Conservation (phyloP, 2,888 invertebrate species). For the Rhaphigaster nebulosa region DNA sequence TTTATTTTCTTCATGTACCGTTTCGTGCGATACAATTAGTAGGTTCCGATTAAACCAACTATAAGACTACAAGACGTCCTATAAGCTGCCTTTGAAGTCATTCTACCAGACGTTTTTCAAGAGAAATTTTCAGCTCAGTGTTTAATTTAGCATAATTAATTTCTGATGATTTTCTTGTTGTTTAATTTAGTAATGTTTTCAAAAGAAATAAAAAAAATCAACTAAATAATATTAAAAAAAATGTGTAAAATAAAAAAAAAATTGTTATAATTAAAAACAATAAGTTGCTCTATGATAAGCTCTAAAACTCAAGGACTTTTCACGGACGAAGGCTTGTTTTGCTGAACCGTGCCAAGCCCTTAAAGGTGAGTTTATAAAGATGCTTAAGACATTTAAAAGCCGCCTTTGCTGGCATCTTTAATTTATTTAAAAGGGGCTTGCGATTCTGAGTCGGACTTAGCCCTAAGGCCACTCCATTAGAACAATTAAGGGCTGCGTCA, state of each 20-base stretch:
- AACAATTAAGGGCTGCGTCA: neutral
- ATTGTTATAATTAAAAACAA: too few relatives aligned
- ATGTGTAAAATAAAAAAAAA: neutral
- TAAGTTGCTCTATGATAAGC: neutral
- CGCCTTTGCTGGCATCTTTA: neutral
- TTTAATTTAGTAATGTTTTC: neutral
- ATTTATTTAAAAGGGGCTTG: slow-evolving; percentile 19
- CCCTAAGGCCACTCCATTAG: neutral
- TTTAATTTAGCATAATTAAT: too few relatives aligned
- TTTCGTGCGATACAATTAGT: too few relatives aligned
- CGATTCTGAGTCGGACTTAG: neutral
- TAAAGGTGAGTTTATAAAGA: slow-evolving; percentile 8
- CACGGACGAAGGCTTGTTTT: neutral
- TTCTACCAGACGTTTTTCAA: too few relatives aligned
- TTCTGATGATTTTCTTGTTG: too few relatives aligned
- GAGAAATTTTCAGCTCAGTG: too few relatives aligned
- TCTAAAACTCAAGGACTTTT: neutral
- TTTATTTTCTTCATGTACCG: too few relatives aligned
- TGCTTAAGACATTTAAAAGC: slow-evolving; percentile 2
- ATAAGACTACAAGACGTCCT: too few relatives aligned
- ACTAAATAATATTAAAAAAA: neutral
- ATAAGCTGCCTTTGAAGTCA: too few relatives aligned
- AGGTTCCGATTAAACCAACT: too few relatives aligned
- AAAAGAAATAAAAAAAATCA: neutral
- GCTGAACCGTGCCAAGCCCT: neutral